These are phyloP conservation scores for Sturnira hondurensis DNA, from an alignment of 2,113 vertebrate genomes.

Conservation along the genomic window DNA sequence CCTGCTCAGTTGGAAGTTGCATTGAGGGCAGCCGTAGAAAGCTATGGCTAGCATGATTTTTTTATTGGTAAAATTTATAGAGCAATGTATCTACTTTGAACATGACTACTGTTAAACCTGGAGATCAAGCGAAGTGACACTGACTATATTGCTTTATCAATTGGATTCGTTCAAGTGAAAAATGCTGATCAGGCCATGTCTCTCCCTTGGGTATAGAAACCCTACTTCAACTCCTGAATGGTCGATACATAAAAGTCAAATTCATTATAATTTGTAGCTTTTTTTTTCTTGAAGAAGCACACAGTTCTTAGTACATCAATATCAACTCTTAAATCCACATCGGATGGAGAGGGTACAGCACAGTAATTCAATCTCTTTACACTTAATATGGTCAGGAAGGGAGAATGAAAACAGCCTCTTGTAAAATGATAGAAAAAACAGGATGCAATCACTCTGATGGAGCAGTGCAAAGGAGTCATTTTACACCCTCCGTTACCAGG, in stretches of 20 bases:
- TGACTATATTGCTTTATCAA: constrained; percentile 90
- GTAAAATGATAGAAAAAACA: constrained; percentile 90
- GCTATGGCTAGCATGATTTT: constrained; percentile 82
- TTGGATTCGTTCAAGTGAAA: constrained; percentile 88
- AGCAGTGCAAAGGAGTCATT: constrained; percentile 89
- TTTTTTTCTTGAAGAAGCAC: constrained; percentile 85
- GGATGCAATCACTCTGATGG: constrained; percentile 91
- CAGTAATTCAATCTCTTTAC: constrained; percentile 90
- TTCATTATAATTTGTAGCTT: constrained; percentile 90
- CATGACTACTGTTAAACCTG: constrained; percentile 88
- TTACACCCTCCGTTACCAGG: constrained; percentile 89
- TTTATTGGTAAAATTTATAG: constrained; percentile 86
- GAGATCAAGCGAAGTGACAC: constrained; percentile 88
- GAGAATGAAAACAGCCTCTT: constrained; percentile 91
- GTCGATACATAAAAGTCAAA: constrained; percentile 90
- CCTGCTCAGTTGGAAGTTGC: constrained; percentile 79
- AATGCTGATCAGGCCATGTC: constrained; percentile 89
- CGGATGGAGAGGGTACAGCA: constrained; percentile 86
- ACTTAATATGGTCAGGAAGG: constrained; percentile 88
- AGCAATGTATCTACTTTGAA: constrained; percentile 88
- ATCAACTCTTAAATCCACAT: constrained; percentile 90
- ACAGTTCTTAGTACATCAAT: constrained; percentile 88
- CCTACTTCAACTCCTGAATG: constrained; percentile 85
- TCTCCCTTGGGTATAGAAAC: constrained; percentile 85
- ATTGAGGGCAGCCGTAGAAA: constrained; percentile 76